Conservation (phyloP, 2,113 vertebrate genomes). For the Tetrax tetrax region DNA sequence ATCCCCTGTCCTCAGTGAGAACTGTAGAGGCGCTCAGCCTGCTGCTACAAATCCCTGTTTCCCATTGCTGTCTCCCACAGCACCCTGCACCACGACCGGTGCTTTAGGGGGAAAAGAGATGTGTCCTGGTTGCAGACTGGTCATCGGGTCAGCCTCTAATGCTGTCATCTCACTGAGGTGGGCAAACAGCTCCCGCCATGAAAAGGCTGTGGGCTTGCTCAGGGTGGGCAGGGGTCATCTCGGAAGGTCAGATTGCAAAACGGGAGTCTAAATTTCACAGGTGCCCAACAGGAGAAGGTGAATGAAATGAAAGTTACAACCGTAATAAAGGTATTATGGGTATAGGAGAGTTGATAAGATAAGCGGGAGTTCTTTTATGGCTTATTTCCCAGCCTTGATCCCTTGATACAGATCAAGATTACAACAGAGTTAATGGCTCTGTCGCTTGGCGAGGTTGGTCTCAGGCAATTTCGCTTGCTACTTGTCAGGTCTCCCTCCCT, state of each 20-base stretch:
- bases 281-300: not conserved
- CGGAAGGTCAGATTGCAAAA: not conserved
- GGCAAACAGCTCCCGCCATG: not conserved
- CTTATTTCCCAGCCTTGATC: constrained; percentile 8
- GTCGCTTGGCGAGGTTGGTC: not conserved
- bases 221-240: not conserved
- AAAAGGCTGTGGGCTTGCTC: not conserved
- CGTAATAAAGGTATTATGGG: constrained; percentile 2
- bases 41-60: not conserved
- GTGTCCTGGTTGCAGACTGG: not conserved
- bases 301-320: constrained; percentile 18
- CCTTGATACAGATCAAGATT: constrained; percentile 5
- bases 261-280: not conserved
- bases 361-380: not conserved
- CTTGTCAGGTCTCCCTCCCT: not conserved
- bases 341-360: constrained; percentile 23
- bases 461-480: not conserved
- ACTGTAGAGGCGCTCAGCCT: not conserved
- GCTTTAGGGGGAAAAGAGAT: not conserved
- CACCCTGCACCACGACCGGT: rapidly evolving
- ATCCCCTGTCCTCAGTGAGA: not conserved
- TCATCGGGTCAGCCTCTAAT: not conserved
- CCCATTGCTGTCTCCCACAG: not conserved
- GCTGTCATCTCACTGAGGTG: not conserved
- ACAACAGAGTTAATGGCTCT: not conserved